phyloP scores from a whole-genome alignment of 1,140 invertebrate genomes.

The Diplogasteroides magnus region DNA sequence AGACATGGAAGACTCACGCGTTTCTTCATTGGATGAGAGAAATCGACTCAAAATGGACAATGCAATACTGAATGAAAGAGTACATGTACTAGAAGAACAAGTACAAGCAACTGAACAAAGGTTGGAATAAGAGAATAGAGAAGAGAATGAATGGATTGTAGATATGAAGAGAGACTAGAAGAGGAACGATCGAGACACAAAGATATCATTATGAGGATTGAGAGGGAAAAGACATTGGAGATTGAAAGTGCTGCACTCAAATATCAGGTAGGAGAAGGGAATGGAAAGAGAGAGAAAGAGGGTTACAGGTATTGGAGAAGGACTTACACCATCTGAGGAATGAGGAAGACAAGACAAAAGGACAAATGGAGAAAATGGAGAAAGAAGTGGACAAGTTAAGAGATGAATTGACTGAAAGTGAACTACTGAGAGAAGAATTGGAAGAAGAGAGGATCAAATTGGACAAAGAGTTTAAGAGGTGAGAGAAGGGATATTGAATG shows the following conservation, averaged over 20 bases:
- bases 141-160: no score
- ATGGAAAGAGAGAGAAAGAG: conserved; percentile 22
- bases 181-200: conserved; percentile 27
- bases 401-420: conserved; percentile 8
- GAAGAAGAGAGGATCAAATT: conserved; percentile 21
- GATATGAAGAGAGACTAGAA: conserved; percentile 22
- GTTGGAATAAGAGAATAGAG: neutral
- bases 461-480: conserved; percentile 17
- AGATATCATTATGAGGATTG: conserved; percentile 25
- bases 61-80: conserved; percentile 26
- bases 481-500: neutral
- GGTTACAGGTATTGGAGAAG: conserved; percentile 18
- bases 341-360: neutral
- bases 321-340: conserved; percentile 8
- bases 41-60: conserved; percentile 32
- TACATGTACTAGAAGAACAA: conserved; percentile 34
- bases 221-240: conserved; percentile 35
- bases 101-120: conserved; percentile 22
- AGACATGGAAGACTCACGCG: conserved; percentile 1
- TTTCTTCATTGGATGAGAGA: neutral
- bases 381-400: conserved; percentile 29
- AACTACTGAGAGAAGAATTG: conserved; percentile 18
- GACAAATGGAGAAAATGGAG: conserved; percentile 3
- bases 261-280: conserved; percentile 38
- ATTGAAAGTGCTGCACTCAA: conserved; percentile 25